Percentiles rank a stretch among this genome's conserved stretches.
phyloP scores from a whole-genome alignment of 2,797 vertebrate species.

The Gymnocypris eckloni region DNA sequence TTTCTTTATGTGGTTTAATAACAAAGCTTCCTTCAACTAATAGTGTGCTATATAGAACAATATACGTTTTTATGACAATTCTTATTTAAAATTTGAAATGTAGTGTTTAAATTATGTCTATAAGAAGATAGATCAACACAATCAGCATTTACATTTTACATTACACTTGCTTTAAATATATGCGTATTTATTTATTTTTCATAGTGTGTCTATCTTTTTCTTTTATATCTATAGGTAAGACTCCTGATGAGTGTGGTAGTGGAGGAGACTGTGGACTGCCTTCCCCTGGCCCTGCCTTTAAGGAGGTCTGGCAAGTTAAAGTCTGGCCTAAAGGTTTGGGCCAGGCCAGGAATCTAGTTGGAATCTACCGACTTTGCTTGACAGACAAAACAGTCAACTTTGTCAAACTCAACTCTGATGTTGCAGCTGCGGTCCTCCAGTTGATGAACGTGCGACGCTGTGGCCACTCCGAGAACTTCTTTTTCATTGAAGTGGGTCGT shows the following conservation, averaged over 20 bases:
- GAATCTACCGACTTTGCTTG: constrained; percentile 85
- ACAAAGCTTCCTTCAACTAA: neutral
- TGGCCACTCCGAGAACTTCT: constrained; percentile 86
- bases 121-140: neutral
- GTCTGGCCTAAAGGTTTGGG: constrained; percentile 86
- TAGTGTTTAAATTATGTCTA: neutral
- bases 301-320: constrained; percentile 89
- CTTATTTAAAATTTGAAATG: neutral
- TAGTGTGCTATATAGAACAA: neutral
- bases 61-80: neutral
- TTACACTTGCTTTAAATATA: neutral
- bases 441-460: constrained; percentile 87
- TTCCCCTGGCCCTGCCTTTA: constrained; percentile 81
- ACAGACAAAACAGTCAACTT: constrained; percentile 87
- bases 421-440: constrained; percentile 81
- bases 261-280: constrained; percentile 80
- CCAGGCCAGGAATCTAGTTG: constrained; percentile 82
- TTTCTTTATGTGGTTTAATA: neutral
- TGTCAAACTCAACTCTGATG: constrained; percentile 84
- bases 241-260: constrained; percentile 75
- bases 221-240: constrained; percentile 72
- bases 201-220: constrained; percentile 13
- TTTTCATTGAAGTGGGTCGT: constrained; percentile 89
- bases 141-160: neutral
- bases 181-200: neutral